These are phyloP conservation scores for Xenops minutus DNA, from an alignment of 2,797 vertebrate genomes.

Conservation along the genomic window DNA sequence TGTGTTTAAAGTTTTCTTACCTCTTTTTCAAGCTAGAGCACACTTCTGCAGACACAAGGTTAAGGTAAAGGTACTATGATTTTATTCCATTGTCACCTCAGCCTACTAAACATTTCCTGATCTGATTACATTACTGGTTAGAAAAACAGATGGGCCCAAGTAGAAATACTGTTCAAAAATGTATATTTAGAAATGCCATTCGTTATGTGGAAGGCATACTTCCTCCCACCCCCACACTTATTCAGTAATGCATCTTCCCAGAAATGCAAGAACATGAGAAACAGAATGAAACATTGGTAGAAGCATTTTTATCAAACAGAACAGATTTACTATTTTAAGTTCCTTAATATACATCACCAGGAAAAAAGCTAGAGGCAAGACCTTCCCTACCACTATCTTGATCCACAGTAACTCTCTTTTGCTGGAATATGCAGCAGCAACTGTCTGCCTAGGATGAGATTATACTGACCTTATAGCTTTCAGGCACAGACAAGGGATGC, in stretches of 20 bases:
- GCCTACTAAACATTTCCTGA: background rate
- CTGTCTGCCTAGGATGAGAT: background rate
- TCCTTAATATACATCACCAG: background rate
- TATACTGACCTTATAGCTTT: background rate
- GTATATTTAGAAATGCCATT: background rate
- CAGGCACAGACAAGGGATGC: background rate
- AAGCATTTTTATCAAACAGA: background rate
- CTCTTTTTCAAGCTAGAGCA: background rate
- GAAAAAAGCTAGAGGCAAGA: background rate
- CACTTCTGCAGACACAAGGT: background rate
- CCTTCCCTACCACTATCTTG: rapidly evolving
- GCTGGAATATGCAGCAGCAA: background rate
- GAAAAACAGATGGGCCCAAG: background rate
- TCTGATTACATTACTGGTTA: background rate
- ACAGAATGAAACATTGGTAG: background rate
- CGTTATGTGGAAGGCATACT: background rate
- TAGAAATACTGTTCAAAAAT: background rate
- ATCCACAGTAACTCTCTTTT: background rate
- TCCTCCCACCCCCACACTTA: background rate
- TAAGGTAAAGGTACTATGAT: background rate
- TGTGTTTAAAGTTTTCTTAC: background rate
- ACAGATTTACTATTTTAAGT: background rate
- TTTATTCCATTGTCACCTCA: background rate
- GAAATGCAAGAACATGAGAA: background rate
- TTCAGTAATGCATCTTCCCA: background rate